A percentile compares a stretch with the other conserved stretches of the same genome.
These are phyloP conservation scores for Rotaria magnacalcarata DNA, from an alignment of 2,888 invertebrate species.

Conservation along the genomic window DNA sequence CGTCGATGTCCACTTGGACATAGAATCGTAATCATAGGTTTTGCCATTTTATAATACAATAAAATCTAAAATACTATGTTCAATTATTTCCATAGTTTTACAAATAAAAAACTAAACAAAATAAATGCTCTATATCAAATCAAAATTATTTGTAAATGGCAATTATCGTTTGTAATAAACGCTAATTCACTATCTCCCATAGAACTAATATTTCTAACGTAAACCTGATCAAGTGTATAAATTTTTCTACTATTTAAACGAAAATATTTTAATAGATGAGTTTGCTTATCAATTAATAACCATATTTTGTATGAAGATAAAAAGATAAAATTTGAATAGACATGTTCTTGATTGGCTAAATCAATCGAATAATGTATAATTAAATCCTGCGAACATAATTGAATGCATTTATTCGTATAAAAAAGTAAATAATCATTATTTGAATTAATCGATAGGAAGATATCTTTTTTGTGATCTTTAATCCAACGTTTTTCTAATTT, in stretches of 20 bases:
- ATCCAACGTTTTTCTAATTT: constrained; percentile 5
- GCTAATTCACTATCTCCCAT: constrained; percentile 2
- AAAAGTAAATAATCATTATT: not conserved
- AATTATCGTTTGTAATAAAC: not conserved
- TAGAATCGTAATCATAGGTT: constrained; percentile 61
- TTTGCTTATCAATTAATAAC: not conserved
- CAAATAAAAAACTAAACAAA: not conserved
- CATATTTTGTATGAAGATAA: not conserved
- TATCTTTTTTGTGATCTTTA: not conserved
- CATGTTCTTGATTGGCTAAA: not conserved
- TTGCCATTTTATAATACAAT: not conserved
- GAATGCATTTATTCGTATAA: not conserved
- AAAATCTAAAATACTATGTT: not conserved
- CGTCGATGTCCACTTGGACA: constrained; percentile 72
- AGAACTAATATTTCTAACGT: not conserved
- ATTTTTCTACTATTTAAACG: not conserved
- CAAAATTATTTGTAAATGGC: not conserved
- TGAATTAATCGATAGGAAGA: not conserved
- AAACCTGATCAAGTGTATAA: not conserved
- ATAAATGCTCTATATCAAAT: not conserved
- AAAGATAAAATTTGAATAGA: not conserved
- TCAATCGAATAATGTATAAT: not conserved
- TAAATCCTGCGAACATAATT: not conserved
- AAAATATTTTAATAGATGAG: not conserved
- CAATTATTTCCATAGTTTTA: not conserved